These are phyloP conservation scores for Clunio marinus DNA, from an alignment of 2,888 invertebrate genomes.

Conservation along the genomic window DNA sequence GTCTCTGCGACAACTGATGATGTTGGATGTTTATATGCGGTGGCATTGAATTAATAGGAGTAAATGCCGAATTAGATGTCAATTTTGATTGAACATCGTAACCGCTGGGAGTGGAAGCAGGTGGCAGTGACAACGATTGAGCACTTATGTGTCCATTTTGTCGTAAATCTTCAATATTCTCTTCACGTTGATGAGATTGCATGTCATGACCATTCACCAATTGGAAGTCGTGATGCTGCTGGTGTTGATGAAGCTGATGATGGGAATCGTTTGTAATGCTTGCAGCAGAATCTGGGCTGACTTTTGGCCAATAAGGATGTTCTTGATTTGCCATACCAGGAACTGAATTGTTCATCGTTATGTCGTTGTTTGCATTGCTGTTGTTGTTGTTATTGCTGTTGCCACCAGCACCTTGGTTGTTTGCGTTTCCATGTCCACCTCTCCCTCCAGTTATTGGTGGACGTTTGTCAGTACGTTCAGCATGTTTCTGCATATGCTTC, in stretches of 20 bases:
- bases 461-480: slow-evolving; percentile 85
- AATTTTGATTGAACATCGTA: slow-evolving; percentile 53
- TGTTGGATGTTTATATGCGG: slow-evolving; percentile 69
- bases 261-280: slow-evolving; percentile 59
- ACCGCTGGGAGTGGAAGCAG: slow-evolving; percentile 50
- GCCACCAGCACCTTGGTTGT: neutral
- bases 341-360: slow-evolving; percentile 41
- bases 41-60: slow-evolving; percentile 86
- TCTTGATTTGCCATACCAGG: slow-evolving; percentile 48
- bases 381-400: slow-evolving; percentile 20
- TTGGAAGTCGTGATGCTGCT: slow-evolving; percentile 56
- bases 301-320: slow-evolving; percentile 82
- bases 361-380: slow-evolving; percentile 38
- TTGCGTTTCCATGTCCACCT: slow-evolving; percentile 38
- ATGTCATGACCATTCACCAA: slow-evolving; percentile 58
- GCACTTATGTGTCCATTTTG: slow-evolving; percentile 41
- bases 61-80: slow-evolving; percentile 83
- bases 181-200: slow-evolving; percentile 58
- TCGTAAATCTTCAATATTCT: slow-evolving; percentile 54
- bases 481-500: slow-evolving; percentile 99
- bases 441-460: slow-evolving; percentile 66
- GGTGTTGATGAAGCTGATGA: slow-evolving; percentile 57
- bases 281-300: slow-evolving; percentile 71
- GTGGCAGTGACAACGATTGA: slow-evolving; percentile 43
- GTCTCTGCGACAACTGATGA: slow-evolving; percentile 64